Evolutionary conservation across 2,797 vertebrate genomes (phyloP), one percentile per base, ranked within the genome.

Genomic region (Chrysolophus pictus): DNA sequence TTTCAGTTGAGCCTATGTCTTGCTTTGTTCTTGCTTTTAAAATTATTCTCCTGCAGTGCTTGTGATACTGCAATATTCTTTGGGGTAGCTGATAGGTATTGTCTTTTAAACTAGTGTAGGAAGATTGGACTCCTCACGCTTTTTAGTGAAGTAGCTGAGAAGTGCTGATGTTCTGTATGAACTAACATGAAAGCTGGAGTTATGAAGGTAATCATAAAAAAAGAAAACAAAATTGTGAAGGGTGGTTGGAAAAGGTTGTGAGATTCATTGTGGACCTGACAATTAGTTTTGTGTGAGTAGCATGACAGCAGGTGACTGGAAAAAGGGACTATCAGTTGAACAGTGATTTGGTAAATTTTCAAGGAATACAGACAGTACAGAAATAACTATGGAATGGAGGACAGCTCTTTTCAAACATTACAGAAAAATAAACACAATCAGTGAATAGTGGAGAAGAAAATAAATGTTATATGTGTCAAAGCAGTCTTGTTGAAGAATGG

Each of bases 171-270:
- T 87, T 93, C 72, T 75, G 5, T 92, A 37, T 94, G 94, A 94
- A 69, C 62, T 78, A 89, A 93, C 87, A 91, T 84, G 79, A 96
- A 96, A 96, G 96, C 79, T 67, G 35, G 44, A 76, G 70, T 86
- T 93, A 81, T n/a, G 77, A 90, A 87, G 91, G 73, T n/a, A 18
- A 82, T 93, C 76, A 93, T 89, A 87, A 95, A 88, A 92, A 92
- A 89, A 51, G 91, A 84, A 67, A 15, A 68, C 33, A 53, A 68
- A 83, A 86, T 71, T 35, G 29, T 82, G 77, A 93, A 69, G 47
- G 88, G 74, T 79, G 87, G 47, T 26, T 87, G 63, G 76, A 72
- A 73, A 85, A 89, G 63, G 82, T 90, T 87, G 35, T 85, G 75
- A 93, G 58, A 67, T 47, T 55, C 63, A 68, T 67, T 59, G 37